Evolutionary conservation across 2,113 vertebrate species (phyloP), one percentile per base, ranked within the genome.

Genomic region (Leucoraja erinaceus): DNA sequence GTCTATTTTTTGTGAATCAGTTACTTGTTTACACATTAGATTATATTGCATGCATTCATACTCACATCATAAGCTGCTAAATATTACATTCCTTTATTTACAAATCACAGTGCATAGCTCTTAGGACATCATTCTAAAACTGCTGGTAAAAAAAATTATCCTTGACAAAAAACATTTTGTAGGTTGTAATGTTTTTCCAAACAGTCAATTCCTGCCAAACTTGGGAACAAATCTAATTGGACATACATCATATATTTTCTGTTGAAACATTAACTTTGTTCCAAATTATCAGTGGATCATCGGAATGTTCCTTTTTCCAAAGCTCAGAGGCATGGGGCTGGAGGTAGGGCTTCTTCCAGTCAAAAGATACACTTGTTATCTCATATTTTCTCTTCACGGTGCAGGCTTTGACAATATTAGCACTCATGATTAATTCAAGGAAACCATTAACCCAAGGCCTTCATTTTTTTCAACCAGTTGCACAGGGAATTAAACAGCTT

Each of bases 401-500:
- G 59, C 81, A 61, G n/a, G 56, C 25, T 61, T 61, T 86, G 81
- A 63, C 83, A 88, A 61, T n/a, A 63, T 88, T 88, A 88, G 8
- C n/a, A 63, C 33, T n/a, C 59, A 66, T 88, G 83, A 88, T 88
- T 88, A 63, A 88, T 88, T 88, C 11, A 56, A 88, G 59, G 83
- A 88, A 88, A 88, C 59, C 59, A 88, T 88, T 88, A 88, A 63
- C 83, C 59, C n/a, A 63, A 77, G 11, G 74, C 2, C 75, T 77
- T 77, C 59, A 88, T 18, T 88, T 88, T 63, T 63, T 88, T 88
- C 83, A 88, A 61, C 11, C 28, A 16, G 11, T 33, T 88, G n/a
- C 59, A 66, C 28, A 88, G 83, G 61, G 83, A 88, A 63, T 66
- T 66, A 88, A 88, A 31, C 83, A 88, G 83, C 83, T 88, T 88